phyloP scores from a whole-genome alignment of 2,113 vertebrate genomes.

The Agapornis roseicollis region DNA sequence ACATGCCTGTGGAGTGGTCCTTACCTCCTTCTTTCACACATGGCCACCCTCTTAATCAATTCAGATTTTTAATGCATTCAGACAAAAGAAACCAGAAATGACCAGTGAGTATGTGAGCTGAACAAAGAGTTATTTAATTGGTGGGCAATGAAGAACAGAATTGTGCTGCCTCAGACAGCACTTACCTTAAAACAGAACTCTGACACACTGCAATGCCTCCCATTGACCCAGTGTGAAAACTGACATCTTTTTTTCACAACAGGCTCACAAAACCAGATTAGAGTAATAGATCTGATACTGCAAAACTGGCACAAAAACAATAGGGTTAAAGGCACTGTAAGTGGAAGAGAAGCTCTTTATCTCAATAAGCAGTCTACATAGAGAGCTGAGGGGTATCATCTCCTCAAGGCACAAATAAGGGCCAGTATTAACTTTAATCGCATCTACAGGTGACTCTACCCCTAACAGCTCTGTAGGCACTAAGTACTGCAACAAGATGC shows the following conservation, averaged over 20 bases:
- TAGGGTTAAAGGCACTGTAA: not conserved
- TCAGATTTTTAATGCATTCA: not conserved
- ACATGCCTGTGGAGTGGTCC: not conserved
- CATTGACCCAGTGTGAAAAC: not conserved
- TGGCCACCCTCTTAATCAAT: not conserved
- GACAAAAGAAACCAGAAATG: not conserved
- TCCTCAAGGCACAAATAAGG: slow-evolving; percentile 9
- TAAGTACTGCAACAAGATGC: not conserved
- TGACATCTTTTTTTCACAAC: slow-evolving; percentile 2
- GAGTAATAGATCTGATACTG: slow-evolving; percentile 49
- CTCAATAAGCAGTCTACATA: not conserved
- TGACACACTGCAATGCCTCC: not conserved
- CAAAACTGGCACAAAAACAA: slow-evolving; percentile 23
- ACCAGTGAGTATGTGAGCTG: not conserved
- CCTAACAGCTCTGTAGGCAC: not conserved
- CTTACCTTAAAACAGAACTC: slow-evolving; percentile 9
- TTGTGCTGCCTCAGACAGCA: not conserved
- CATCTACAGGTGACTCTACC: not conserved
- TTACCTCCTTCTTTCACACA: not conserved
- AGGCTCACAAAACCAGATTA: slow-evolving; percentile 24
- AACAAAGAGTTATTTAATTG: not conserved
- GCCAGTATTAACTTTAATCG: slow-evolving; percentile 11
- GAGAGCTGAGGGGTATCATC: slow-evolving; percentile 10
- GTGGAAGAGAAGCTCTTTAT: slow-evolving; percentile 47
- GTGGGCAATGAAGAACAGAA: not conserved